These are phyloP conservation scores for Dorcus parallelipipedus DNA, from an alignment of 2,888 invertebrate genomes.

Conservation along the genomic window DNA sequence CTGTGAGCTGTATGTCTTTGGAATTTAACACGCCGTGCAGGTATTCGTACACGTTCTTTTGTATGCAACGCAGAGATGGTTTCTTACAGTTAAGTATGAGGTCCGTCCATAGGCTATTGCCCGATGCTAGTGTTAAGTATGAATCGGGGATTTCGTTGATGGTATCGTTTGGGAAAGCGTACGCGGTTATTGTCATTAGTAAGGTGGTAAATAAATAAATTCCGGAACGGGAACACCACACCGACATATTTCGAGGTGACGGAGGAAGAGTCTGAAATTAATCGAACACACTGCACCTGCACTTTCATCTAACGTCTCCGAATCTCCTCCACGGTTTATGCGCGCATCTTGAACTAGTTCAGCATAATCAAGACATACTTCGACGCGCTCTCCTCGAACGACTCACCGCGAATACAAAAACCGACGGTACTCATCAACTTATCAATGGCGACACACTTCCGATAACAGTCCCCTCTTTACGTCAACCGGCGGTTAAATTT, in stretches of 20 bases:
- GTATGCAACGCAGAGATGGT: constrained; percentile 70
- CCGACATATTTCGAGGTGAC: constrained; percentile 12
- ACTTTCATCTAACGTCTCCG: constrained; percentile 28
- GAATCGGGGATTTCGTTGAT: constrained; percentile 38
- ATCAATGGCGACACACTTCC: constrained; percentile 47
- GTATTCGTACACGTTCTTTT: constrained; percentile 73
- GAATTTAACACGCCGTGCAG: constrained; percentile 62
- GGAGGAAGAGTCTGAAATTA: constrained; percentile 12
- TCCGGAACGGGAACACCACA: constrained; percentile 20
- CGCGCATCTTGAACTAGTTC: constrained; percentile 33
- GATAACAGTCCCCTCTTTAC: constrained; percentile 17
- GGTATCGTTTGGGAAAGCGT: constrained; percentile 37
- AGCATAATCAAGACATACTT: constrained; percentile 40
- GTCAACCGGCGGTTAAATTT: constrained; percentile 3
- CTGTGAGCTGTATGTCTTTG: constrained; percentile 47
- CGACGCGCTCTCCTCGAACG: constrained; percentile 38
- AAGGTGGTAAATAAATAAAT: constrained; percentile 15
- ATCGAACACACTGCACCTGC: constrained; percentile 6
- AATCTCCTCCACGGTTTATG: no score
- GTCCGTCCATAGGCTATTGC: constrained; percentile 70
- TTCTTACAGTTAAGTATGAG: constrained; percentile 68
- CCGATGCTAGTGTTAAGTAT: constrained; percentile 31
- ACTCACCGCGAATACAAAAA: constrained; percentile 39
- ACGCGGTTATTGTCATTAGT: constrained; percentile 12
- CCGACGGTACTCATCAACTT: constrained; percentile 35